Conservation (phyloP, 2,888 invertebrate genomes). For the Pimpla rufipes region DNA sequence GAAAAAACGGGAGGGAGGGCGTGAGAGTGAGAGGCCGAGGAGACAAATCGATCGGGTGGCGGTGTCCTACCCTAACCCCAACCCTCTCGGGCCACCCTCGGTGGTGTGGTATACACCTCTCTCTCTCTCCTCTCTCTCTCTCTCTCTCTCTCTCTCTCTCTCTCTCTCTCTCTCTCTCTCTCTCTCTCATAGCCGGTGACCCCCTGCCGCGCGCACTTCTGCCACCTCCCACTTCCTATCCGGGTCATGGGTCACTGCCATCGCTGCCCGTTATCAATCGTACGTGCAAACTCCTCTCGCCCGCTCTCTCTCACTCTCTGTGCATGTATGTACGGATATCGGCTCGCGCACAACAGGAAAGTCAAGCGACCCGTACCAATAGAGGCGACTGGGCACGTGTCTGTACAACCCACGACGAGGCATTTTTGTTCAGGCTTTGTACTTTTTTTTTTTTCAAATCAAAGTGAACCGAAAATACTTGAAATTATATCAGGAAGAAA, state of each 20-base stretch:
- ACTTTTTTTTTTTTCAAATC: neutral
- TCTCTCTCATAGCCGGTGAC: slow-evolving; percentile 19
- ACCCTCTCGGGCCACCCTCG: slow-evolving; percentile 64
- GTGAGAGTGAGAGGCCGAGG: slow-evolving; percentile 68
- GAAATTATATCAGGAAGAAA: neutral
- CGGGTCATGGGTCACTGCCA: slow-evolving; percentile 85
- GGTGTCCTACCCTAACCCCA: slow-evolving; percentile 81
- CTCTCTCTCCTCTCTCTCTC: slow-evolving; percentile 9
- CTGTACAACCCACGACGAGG: slow-evolving; percentile 46
- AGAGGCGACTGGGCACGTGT: slow-evolving; percentile 67
- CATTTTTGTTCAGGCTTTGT: slow-evolving; percentile 61
- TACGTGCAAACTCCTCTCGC: slow-evolving; percentile 66
- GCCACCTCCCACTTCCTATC: slow-evolving; percentile 76
- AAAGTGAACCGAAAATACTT: slow-evolving; percentile 24
- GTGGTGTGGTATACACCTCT: slow-evolving; percentile 52
- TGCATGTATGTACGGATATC: slow-evolving; percentile 48
- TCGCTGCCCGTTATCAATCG: slow-evolving; percentile 75
- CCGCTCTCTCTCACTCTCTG: slow-evolving; percentile 40
- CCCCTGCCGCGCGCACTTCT: slow-evolving; percentile 47
- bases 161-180: neutral
- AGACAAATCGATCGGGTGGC: slow-evolving; percentile 77
- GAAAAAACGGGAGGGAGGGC: slow-evolving; percentile 59
- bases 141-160: slow-evolving; percentile 7
- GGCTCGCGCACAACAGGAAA: slow-evolving; percentile 53
- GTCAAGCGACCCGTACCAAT: slow-evolving; percentile 64